Evolutionary conservation across 2,113 vertebrate species (phyloP).

Genomic region (Toxotes jaculatrix): DNA sequence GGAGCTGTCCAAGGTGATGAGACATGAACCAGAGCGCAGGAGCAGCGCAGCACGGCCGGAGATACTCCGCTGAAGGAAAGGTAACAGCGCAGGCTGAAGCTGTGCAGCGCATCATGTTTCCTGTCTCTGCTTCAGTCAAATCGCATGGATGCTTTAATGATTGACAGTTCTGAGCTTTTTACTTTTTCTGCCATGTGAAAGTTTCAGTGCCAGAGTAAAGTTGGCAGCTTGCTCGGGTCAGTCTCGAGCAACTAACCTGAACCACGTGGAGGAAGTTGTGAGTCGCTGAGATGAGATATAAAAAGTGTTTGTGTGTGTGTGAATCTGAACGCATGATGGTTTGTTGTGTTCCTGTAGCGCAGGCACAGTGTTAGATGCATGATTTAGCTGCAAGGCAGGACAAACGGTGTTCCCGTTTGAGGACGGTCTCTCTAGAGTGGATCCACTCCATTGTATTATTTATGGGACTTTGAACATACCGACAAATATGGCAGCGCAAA

Average conservation of each 20-base stretch:
- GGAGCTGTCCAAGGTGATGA: slow-evolving; percentile 64
- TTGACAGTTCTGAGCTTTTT: no score
- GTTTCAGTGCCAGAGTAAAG: slow-evolving; percentile 3
- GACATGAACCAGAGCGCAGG: slow-evolving; percentile 81
- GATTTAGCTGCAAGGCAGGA: slow-evolving; percentile 39
- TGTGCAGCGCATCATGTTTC: neutral
- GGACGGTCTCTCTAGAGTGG: slow-evolving; percentile 26
- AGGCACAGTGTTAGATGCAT: slow-evolving; percentile 28
- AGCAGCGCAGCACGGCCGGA: slow-evolving; percentile 64
- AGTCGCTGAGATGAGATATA: neutral
- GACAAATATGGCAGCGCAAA: slow-evolving; percentile 17
- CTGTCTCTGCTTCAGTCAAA: neutral
- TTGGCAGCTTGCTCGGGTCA: neutral
- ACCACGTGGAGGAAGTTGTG: slow-evolving; percentile 42
- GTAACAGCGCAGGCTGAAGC: slow-evolving; percentile 34
- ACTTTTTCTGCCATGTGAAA: neutral
- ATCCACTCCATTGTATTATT: slow-evolving; percentile 50
- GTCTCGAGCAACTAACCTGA: neutral
- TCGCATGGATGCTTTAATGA: neutral
- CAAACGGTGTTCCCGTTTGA: slow-evolving; percentile 17
- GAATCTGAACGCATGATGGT: neutral
- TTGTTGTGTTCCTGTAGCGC: neutral
- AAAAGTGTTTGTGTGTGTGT: neutral
- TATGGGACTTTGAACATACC: slow-evolving; percentile 26
- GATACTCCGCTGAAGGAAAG: slow-evolving; percentile 66